Conservation (phyloP, 2,797 vertebrate species). For the Gambusia yucatana region DNA sequence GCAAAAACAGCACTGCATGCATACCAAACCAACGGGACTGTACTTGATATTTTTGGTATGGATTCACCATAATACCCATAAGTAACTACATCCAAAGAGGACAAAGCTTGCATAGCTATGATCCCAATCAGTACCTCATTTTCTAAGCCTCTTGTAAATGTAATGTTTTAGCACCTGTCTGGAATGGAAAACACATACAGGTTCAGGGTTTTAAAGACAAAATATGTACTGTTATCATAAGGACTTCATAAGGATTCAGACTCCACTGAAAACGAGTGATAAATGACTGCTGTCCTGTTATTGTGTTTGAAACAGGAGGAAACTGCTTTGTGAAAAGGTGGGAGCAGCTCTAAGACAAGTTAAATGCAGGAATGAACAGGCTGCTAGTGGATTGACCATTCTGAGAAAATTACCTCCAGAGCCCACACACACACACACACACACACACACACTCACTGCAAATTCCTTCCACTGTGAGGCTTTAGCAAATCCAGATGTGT, state of each 20-base stretch:
- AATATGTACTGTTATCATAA: background rate
- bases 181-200: background rate
- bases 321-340: background rate
- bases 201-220: background rate
- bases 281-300: background rate
- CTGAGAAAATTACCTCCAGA: background rate
- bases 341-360: background rate
- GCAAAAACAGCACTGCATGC: background rate
- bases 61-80: background rate
- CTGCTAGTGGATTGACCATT: background rate
- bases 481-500: conserved; percentile 59
- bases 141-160: background rate
- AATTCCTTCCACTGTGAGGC: conserved; percentile 35
- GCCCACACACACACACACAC: background rate
- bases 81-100: background rate
- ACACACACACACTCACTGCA: background rate
- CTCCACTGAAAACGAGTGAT: background rate
- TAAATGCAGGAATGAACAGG: background rate
- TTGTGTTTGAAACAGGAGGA: background rate
- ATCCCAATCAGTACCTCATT: background rate
- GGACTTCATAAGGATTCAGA: background rate
- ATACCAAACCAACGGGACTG: background rate
- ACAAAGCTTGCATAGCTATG: background rate
- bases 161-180: background rate
- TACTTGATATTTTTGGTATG: background rate